Evolutionary conservation across 2,888 invertebrate genomes (phyloP), one percentile per base, ranked within the genome.

Genomic region (Drosophila eohydei): DNA sequence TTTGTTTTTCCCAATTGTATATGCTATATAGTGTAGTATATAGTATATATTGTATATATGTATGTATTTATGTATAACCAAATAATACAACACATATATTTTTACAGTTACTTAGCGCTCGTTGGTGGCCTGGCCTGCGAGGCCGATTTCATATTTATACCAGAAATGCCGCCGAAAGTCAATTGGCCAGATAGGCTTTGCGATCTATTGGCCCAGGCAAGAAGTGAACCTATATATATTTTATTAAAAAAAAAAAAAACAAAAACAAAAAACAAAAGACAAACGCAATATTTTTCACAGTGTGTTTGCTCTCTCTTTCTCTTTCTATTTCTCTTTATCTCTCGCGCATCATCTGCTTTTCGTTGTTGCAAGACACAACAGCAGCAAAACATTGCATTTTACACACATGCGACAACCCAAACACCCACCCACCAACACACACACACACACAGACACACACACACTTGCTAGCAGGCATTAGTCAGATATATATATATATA

Each of bases 111-210:
- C 94, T 94, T 98, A 94, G 96, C 97, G 91, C 94, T 97, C 92
- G 97, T 96, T 91, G 96, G 96, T 91, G 96, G 96, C 92, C 94
- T 97, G 89, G 95, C 96, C 91, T 94, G 95, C 89, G 97, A 97
- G 92, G 97, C 97, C 91, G 97, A 97, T 94, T 97, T 95, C 95
- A 95, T 96, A 92, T 97, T 98, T 94, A 95, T 97, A 93, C 97
- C 97, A 83, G 97, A 97, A 94, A 95, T 95, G 94, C 97, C 97
- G 91, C 96, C 97, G 91, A 95, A 89, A 87, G 92, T 93, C 74
- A 95, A 96, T 93, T 97, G 97, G 97, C 95, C 95, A 85, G 94
- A 95, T 87, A 95, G 94, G 91, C 94, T 97, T 85, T 97, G 97
- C 94, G 94, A 94, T 92, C 96, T 96, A 93, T 94, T 97, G 91